phyloP scores from a whole-genome alignment of 2,113 vertebrate genomes.

The Cettia cetti region DNA sequence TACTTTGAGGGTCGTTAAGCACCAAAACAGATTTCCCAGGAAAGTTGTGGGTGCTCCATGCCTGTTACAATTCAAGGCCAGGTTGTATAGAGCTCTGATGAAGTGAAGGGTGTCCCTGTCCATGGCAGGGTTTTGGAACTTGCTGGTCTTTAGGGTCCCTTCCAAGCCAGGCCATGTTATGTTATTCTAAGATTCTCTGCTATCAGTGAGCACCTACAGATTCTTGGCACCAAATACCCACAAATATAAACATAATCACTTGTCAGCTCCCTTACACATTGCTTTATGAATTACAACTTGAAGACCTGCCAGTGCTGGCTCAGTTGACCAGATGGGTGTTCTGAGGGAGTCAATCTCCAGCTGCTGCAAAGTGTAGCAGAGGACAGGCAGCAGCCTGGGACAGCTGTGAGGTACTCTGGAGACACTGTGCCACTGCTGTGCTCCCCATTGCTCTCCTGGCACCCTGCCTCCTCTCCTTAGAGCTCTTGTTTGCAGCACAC shows the following conservation, averaged over 20 bases:
- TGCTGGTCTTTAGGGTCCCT: not conserved
- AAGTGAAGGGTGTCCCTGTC: not conserved
- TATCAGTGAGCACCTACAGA: rapidly evolving
- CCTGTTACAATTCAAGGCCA: not conserved
- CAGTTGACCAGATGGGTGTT: not conserved
- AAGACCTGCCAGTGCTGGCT: not conserved
- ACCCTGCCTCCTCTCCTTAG: not conserved
- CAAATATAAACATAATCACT: rapidly evolving
- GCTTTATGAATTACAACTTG: too few relatives aligned
- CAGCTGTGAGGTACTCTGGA: rapidly evolving
- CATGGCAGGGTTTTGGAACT: not conserved
- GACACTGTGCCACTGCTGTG: rapidly evolving
- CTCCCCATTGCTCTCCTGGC: not conserved
- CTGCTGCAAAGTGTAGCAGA: not conserved
- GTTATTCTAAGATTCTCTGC: not conserved
- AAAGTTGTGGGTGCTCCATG: not conserved
- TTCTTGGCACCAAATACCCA: not conserved
- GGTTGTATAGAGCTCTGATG: not conserved
- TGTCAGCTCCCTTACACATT: not conserved
- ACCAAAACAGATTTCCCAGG: not conserved
- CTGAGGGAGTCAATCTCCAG: not conserved
- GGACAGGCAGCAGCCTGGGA: not conserved
- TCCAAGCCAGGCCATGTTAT: not conserved
- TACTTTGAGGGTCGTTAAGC: not conserved
- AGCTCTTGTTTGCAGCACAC: not conserved